Evolutionary conservation across 2,113 vertebrate species (phyloP).

Genomic region (Equus quagga): DNA sequence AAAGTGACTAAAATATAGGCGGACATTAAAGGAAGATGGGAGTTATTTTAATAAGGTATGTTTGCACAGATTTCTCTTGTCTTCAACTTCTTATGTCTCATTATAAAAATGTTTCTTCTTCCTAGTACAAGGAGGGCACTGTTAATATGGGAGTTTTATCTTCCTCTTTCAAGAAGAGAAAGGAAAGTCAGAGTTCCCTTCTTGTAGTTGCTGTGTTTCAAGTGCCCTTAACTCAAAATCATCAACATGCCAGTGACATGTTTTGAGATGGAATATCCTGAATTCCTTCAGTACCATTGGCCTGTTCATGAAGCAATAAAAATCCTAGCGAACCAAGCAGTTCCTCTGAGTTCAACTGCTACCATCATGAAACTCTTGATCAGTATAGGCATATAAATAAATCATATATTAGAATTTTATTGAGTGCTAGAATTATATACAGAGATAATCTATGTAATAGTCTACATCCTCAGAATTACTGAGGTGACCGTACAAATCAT

Average conservation of each 20-base stretch:
- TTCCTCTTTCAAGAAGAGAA: background rate
- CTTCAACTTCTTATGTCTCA: background rate
- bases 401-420: background rate
- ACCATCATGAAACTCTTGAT: background rate
- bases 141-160: background rate
- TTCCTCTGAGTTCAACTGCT: background rate
- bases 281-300: background rate
- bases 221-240: background rate
- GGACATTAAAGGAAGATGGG: background rate
- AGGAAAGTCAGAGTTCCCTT: background rate
- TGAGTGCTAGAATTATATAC: background rate
- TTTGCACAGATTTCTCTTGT: background rate
- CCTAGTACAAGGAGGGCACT: background rate
- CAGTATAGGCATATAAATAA: background rate
- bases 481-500: background rate
- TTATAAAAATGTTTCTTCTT: background rate
- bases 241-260: background rate
- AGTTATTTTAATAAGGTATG: background rate
- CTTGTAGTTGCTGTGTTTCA: background rate
- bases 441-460: background rate
- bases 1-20: background rate
- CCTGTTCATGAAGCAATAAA: background rate
- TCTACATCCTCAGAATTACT: background rate
- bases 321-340: background rate
- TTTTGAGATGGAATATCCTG: background rate